Evolutionary conservation across 2,113 vertebrate species (phyloP).

Genomic region (cattle (Bos taurus)): ARS-UCD2.0 NC_037330.1:33962501-33963000

Average conservation of each 20-base stretch:
- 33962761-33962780: not conserved
- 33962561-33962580: slow-evolving; percentile 95
- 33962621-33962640: not conserved
- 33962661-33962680: not conserved
- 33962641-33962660: not conserved
- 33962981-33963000: slow-evolving; percentile 88
- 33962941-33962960: slow-evolving; percentile 85
- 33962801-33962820: not conserved
- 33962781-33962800: not conserved
- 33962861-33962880: not conserved
- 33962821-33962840: not conserved
- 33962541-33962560: slow-evolving; percentile 93
- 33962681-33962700: not conserved
- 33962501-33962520: slow-evolving; percentile 96
- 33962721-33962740: not conserved
- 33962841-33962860: not conserved
- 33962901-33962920: not conserved
- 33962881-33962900: not conserved
- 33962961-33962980: slow-evolving; percentile 95
- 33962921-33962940: not conserved
- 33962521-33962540: slow-evolving; percentile 96
- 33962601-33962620: not conserved
- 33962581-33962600: slow-evolving; percentile 56
- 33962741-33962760: not conserved
- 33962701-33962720: not conserved